phyloP scores from a whole-genome alignment of 2,113 vertebrate genomes.

The Dasypus novemcinctus region DNA sequence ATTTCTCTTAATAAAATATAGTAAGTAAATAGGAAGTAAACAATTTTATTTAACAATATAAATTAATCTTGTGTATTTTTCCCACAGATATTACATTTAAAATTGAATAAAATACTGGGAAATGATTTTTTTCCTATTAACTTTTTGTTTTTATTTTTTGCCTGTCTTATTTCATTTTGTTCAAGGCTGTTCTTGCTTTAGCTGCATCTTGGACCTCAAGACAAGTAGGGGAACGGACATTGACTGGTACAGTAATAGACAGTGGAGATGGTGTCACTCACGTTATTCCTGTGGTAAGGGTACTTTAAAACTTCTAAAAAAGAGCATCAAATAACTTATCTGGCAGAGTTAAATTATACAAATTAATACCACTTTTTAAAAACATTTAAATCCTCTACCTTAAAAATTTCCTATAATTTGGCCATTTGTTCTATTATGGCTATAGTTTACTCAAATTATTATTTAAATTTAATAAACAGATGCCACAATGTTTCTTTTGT shows the following conservation, averaged over 20 bases:
- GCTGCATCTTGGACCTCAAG: constrained; percentile 99
- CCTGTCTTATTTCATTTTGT: constrained; percentile 40
- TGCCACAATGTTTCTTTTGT: neutral
- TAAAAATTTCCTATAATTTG: neutral
- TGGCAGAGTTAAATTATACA: neutral
- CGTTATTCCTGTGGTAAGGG: constrained; percentile 97
- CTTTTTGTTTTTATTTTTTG: constrained; percentile 7
- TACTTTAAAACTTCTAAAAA: constrained; percentile 32
- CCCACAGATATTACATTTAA: neutral
- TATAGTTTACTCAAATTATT: neutral
- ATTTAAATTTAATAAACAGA: constrained; percentile 21
- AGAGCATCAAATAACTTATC: neutral
- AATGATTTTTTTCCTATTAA: neutral
- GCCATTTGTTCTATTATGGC: neutral
- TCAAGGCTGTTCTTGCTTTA: constrained; percentile 95
- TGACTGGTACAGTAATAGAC: constrained; percentile 98
- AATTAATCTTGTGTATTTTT: constrained; percentile 46
- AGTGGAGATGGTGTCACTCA: constrained; percentile 98
- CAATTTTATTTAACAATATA: neutral
- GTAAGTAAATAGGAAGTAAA: neutral
- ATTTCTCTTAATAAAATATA: neutral
- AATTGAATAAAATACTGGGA: neutral
- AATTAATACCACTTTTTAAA: constrained; percentile 1
- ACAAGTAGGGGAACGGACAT: constrained; percentile 96
- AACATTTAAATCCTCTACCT: neutral